These are phyloP conservation scores for Ornithoptera alexandrae DNA, from an alignment of 2,888 invertebrate species.

Conservation along the genomic window DNA sequence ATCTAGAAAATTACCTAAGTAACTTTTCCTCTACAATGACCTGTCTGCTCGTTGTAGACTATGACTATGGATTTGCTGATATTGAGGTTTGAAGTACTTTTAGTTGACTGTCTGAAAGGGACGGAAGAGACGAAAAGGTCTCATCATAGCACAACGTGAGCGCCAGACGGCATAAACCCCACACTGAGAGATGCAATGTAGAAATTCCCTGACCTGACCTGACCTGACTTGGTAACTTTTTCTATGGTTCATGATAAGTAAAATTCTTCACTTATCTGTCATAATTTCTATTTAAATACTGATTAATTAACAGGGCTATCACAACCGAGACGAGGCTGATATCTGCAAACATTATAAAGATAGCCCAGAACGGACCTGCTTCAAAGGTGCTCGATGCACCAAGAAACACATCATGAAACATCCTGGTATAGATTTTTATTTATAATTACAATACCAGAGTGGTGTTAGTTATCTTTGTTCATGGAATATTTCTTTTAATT, in stretches of 20 bases:
- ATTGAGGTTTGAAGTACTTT: too few relatives aligned
- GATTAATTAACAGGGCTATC: conserved; percentile 57
- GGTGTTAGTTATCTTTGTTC: background rate
- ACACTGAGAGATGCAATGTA: too few relatives aligned
- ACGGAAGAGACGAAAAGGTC: too few relatives aligned
- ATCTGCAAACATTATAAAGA: conserved; percentile 74
- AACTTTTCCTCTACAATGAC: background rate
- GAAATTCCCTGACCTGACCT: too few relatives aligned
- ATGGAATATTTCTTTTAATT: background rate
- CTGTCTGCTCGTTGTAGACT: background rate
- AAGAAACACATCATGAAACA: conserved; percentile 66
- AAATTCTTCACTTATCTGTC: conserved; percentile 2
- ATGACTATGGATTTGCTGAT: background rate
- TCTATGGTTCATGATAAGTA: background rate
- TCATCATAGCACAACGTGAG: too few relatives aligned
- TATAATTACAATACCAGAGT: background rate
- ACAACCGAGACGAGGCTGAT: conserved; percentile 67
- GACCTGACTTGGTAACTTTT: background rate
- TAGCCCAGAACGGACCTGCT: conserved; percentile 65
- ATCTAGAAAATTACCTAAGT: background rate
- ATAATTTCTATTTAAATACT: background rate
- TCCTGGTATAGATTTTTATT: conserved; percentile 49
- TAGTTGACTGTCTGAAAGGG: too few relatives aligned
- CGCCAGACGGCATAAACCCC: too few relatives aligned
- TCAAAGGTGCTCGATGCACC: conserved; percentile 64